Base-by-base conservation (phyloP, 2,888 invertebrate species). In the Suillia variegata region DNA sequence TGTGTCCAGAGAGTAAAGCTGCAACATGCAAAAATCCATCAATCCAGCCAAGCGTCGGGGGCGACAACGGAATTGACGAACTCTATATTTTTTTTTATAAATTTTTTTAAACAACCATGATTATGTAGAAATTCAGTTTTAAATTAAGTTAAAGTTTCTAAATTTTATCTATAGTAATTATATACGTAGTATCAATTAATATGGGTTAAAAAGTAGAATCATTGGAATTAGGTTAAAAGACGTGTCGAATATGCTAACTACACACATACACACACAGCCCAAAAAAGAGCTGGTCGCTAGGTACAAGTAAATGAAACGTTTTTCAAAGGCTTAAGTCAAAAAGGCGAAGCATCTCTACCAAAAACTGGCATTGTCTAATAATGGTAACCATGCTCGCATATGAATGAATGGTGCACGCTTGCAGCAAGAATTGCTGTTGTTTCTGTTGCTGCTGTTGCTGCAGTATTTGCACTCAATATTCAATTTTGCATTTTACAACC, bases 401-500 rank as follows among this genome's bases (percentile, higher is more conserved):
- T 8, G 13, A 38, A 38, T 8, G 13, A 38, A 38, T 38, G 38
- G 10, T 38, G 38, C 24, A 49, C 20, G 22, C 34, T 34, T 54
- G 50, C 22, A 22, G 26, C 52, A 53, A 31, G 54, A 21, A 58
- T 53, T 55, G 55, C 31, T 47, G 50, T 53, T 55, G 38, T 50
- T 54, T 13, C 18, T 24, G 33, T 45, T 45, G 22, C 38, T 38
- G 31, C 33, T 38, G 58, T 45, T 57, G 42, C 45, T 58, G 55
- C 58, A 17, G 22, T 67, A 70, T 70, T 73, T 67, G 70, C 73
- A 75, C 75, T 76, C 78, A 75, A 77, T 77, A 78, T 73, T 76
- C 75, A 75, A 74, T 78, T 78, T 78, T 78, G 77, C 79, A 78
- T 78, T 76, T 79, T 80, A 80, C 80, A 80, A 77, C 80, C 79